Percentiles rank a stretch among this genome's conserved stretches.
Evolutionary conservation across 37 sponge, comb jelly and placozoan genomes (phyloP).

Genomic region (Geodia barretti): DNA sequence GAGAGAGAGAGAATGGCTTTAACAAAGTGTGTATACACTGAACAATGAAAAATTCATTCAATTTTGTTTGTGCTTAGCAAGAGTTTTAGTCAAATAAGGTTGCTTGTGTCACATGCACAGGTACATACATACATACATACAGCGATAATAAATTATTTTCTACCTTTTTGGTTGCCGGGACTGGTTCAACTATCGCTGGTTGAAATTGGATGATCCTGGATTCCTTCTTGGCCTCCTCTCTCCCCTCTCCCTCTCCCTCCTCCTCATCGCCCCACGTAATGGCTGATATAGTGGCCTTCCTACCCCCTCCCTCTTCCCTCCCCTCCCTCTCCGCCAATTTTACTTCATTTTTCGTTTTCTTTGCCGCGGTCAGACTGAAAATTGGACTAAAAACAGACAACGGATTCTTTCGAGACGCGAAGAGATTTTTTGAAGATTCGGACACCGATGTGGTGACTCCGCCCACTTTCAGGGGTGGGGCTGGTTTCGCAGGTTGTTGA

Average conservation of each 20-base stretch:
- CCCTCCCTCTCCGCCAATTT: neutral
- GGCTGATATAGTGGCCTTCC: neutral
- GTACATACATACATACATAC: neutral
- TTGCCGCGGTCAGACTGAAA: too few species aligned
- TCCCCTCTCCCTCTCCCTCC: neutral
- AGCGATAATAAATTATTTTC: neutral
- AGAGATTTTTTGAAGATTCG: neutral
- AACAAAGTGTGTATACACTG: too few species aligned
- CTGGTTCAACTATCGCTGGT: too few species aligned
- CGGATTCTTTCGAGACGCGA: neutral
- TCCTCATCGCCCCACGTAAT: neutral
- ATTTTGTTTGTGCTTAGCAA: too few species aligned
- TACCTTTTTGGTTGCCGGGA: neutral
- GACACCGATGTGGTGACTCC: neutral
- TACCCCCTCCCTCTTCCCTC: neutral
- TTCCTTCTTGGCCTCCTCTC: too few species aligned
- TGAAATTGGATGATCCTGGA: too few species aligned
- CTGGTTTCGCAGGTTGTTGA: too few species aligned
- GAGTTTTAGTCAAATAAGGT: too few species aligned
- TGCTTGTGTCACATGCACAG: too few species aligned
- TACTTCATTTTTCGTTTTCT: too few species aligned
- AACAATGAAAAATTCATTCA: too few species aligned
- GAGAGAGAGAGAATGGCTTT: too few species aligned
- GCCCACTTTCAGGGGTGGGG: neutral
- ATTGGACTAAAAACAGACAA: neutral